Conservation (phyloP, 2,797 vertebrate genomes). For the Sebastes oblongus region DNA sequence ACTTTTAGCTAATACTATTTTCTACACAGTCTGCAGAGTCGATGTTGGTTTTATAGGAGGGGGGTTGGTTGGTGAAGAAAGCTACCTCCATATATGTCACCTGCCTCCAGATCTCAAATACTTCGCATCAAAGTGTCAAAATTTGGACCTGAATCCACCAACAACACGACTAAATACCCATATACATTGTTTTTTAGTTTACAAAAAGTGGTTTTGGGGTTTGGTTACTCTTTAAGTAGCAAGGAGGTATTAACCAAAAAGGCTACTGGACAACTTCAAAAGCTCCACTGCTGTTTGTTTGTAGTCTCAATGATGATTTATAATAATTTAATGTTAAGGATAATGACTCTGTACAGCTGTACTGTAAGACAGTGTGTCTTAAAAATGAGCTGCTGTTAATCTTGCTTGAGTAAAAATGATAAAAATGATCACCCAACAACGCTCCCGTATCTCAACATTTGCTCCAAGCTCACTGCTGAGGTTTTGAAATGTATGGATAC, state of each 20-base stretch:
- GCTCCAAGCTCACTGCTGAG: background rate
- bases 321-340: background rate
- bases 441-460: background rate
- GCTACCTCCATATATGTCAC: too few species aligned
- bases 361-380: too few species aligned
- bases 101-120: too few species aligned
- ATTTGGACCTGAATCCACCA: too few species aligned
- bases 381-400: background rate
- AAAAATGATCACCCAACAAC: background rate
- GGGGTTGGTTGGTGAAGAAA: too few species aligned
- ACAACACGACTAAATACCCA: too few species aligned
- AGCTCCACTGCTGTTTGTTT: background rate
- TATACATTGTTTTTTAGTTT: too few species aligned
- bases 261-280: background rate
- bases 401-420: background rate
- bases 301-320: background rate
- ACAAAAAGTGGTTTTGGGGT: too few species aligned
- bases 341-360: background rate
- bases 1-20: too few species aligned
- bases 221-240: background rate
- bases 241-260: background rate
- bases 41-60: too few species aligned
- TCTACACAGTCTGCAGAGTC: too few species aligned
- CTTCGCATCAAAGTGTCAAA: too few species aligned
- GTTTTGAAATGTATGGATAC: background rate